These are phyloP conservation scores for Acholoe squamosa DNA, from an alignment of 2,888 invertebrate species.

Conservation along the genomic window DNA sequence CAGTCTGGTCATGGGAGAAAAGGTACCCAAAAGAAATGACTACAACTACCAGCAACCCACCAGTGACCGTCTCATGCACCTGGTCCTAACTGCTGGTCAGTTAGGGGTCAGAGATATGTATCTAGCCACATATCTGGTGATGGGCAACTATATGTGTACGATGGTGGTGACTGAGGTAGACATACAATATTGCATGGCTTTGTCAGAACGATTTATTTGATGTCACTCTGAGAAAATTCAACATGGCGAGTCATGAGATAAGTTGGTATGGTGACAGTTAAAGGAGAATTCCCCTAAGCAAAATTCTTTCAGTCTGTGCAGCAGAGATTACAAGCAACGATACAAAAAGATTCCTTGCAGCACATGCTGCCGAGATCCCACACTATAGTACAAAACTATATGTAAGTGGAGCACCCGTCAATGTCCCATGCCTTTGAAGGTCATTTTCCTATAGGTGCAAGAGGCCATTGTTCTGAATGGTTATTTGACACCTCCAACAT, in stretches of 20 bases:
- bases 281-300: too few species aligned
- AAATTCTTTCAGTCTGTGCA: too few species aligned
- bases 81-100: slow-evolving; percentile 44
- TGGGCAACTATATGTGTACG: background rate
- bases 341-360: background rate
- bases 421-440: background rate
- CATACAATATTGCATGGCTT: slow-evolving; percentile 20
- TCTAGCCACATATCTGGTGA: slow-evolving; percentile 11
- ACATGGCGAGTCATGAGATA: too few species aligned
- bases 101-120: slow-evolving; percentile 49
- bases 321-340: background rate
- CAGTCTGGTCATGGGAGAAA: slow-evolving; percentile 55
- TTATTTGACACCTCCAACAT: slow-evolving; percentile 37
- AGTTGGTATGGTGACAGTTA: background rate
- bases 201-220: background rate
- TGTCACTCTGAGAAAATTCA: too few species aligned
- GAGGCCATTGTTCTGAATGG: background rate
- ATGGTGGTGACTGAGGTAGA: background rate
- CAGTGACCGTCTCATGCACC: slow-evolving; percentile 53
- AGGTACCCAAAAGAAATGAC: too few species aligned
- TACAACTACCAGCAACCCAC: background rate
- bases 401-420: background rate
- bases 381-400: background rate
- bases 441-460: background rate
- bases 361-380: background rate